Evolutionary conservation across 2,113 vertebrate species (phyloP).

Genomic region (Apaloderma vittatum): DNA sequence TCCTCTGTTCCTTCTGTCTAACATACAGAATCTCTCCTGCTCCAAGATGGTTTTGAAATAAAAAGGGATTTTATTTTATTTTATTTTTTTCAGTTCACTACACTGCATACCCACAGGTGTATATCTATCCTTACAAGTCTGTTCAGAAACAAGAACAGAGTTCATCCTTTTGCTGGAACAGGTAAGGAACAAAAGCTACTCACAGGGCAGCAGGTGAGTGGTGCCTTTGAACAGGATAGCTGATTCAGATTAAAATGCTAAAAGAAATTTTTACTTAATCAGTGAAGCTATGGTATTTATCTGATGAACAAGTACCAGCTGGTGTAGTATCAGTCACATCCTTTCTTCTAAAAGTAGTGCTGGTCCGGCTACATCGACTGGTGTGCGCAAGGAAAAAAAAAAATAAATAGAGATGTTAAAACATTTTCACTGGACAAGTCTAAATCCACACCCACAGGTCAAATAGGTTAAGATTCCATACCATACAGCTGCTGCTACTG

Average conservation of each 20-base stretch:
- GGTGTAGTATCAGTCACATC: not conserved
- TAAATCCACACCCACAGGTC: not conserved
- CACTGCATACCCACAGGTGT: rapidly evolving
- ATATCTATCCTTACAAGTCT: not conserved
- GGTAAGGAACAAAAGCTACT: not conserved
- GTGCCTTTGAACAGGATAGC: not conserved
- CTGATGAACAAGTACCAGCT: not conserved
- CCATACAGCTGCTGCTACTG: not conserved
- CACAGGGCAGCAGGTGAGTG: not conserved
- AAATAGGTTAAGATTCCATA: not conserved
- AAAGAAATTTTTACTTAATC: not conserved
- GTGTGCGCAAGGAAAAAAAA: not conserved
- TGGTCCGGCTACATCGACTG: not conserved
- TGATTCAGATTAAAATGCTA: not conserved
- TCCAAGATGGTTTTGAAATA: not conserved
- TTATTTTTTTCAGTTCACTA: not conserved
- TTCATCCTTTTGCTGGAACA: not conserved
- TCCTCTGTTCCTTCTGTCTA: not conserved
- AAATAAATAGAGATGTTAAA: not conserved
- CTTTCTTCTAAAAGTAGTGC: not conserved
- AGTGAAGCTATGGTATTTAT: not conserved
- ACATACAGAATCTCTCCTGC: not conserved
- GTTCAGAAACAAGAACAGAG: not conserved
- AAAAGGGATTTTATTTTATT: not conserved
- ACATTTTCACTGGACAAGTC: not conserved